phyloP scores from a whole-genome alignment of 1,140 invertebrate genomes.

The Scaptodrosophila lebanonensis region DNA sequence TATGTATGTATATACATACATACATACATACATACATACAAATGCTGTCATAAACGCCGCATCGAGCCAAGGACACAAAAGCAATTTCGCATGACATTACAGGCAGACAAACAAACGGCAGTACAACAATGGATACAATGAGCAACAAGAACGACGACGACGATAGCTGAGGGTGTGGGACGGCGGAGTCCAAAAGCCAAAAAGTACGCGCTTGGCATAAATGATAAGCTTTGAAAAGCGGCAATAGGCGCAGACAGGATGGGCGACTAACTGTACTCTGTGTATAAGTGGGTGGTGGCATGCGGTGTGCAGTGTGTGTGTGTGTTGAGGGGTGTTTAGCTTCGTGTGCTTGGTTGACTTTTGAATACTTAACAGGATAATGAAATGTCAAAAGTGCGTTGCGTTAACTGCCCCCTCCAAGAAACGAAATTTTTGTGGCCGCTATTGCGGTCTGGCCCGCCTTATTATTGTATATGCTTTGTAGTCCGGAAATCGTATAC shows the following conservation, averaged over 20 bases:
- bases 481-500: no score
- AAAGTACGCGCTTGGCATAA: slow-evolving; percentile 70
- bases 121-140: slow-evolving; percentile 19
- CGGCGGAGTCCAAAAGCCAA: slow-evolving; percentile 52
- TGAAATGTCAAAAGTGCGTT: slow-evolving; percentile 74
- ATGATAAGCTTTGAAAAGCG: slow-evolving; percentile 64
- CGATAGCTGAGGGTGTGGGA: background rate
- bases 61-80: slow-evolving; percentile 61
- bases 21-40: slow-evolving; percentile 33
- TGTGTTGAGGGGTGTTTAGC: no score
- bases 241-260: slow-evolving; percentile 22
- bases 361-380: slow-evolving; percentile 75
- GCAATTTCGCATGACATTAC: slow-evolving; percentile 70
- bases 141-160: background rate
- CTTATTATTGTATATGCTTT: no score
- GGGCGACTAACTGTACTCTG: no score
- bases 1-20: slow-evolving; percentile 7
- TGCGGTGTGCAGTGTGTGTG: slow-evolving; percentile 37
- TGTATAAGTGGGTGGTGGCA: background rate
- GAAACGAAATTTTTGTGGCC: slow-evolving; percentile 29
- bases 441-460: slow-evolving; percentile 31
- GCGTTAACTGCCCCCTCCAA: slow-evolving; percentile 7
- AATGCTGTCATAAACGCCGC: slow-evolving; percentile 68
- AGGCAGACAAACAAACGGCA: slow-evolving; percentile 63
- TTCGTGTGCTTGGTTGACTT: slow-evolving; percentile 60